Evolutionary conservation across 2,113 vertebrate species (phyloP), one percentile per base, ranked within the genome.

Genomic region (Pitta sordida): DNA sequence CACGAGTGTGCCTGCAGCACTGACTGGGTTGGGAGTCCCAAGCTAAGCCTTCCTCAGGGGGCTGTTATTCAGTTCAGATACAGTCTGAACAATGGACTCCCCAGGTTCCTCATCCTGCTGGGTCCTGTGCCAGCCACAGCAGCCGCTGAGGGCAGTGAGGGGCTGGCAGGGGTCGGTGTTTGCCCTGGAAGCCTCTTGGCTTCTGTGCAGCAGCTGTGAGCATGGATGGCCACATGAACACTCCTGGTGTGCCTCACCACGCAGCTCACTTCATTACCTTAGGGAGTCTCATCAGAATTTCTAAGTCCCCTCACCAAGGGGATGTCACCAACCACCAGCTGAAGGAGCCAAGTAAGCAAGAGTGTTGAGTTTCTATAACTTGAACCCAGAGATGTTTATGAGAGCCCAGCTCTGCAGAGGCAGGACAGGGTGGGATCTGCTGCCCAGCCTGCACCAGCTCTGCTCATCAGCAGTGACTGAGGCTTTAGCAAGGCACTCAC

Each of bases 161-260:
- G 27, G 48, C 64, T 84, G 69, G 78, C 3, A 16, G 11, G 37
- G 8, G 14, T 9, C 60, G 67, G 24, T 12, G 24, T 23, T 44
- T 59, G 37, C 39, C 58, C 63, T 77, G 44, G 34, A 80, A 49
- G 70, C 46, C 32, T 53, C 70, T 73, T 71, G 75, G 30, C 41
- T 88, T 52, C 67, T 27, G 0, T 6, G 19, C 58, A 55, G 19
- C 58, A 48, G 0, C 3, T 37, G 19, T n/a, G 58, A 73, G 20
- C 64, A 51, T 0, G n/a, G 43, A n/a, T 26, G 21, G 56, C n/a
- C 48, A 29, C 4, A 29, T 10, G 37, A 86, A 41, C 29, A 6
- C 26, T 53, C 41, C 51, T 62, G 43, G 26, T n/a, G 59, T 41
- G 51, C 32, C 44, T 77, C 37, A 53, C 20, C 5, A 5, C 24